Percentiles rank a stretch among this genome's conserved stretches.
Conservation (phyloP, 2,113 vertebrate species). For the Oreocharis arfaki region DNA sequence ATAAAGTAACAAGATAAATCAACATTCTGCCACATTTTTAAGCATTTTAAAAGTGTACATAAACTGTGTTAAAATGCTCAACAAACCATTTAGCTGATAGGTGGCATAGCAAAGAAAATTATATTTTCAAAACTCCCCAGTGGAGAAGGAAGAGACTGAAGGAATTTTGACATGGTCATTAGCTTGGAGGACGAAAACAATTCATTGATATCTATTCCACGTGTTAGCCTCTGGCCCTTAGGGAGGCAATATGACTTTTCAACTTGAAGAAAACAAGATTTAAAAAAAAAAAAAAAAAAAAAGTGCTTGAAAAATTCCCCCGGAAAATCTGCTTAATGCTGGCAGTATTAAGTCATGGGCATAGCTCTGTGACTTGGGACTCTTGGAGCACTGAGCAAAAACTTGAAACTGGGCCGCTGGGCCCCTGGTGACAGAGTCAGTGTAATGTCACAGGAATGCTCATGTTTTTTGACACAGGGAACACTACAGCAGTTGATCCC, state of each 20-base stretch:
- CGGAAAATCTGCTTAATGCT: conserved; percentile 45
- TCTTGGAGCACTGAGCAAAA: conserved; percentile 28
- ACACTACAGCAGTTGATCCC: conserved; percentile 33
- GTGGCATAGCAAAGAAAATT: not conserved
- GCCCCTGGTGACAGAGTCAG: conserved; percentile 47
- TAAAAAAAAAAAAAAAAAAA: not conserved
- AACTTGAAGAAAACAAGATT: conserved; percentile 42
- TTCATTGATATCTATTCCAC: conserved; percentile 47
- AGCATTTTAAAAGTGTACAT: not conserved
- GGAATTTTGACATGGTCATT: not conserved
- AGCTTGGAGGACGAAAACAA: not conserved
- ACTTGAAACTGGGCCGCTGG: conserved; percentile 28
- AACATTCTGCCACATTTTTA: not conserved
- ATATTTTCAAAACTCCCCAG: not conserved
- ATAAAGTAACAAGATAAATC: not conserved
- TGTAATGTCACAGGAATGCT: conserved; percentile 64
- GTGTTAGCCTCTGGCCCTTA: conserved; percentile 2
- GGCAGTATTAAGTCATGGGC: conserved; percentile 36
- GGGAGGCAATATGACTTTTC: not conserved
- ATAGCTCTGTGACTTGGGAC: conserved; percentile 50
- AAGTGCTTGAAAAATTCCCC: not conserved
- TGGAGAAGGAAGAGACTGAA: not conserved
- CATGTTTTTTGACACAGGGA: conserved; percentile 32
- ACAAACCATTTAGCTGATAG: not conserved
- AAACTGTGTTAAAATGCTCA: not conserved